Conservation (phyloP, 2,888 invertebrate species). For the Scaptodrosophila latifasciaeformis region DNA sequence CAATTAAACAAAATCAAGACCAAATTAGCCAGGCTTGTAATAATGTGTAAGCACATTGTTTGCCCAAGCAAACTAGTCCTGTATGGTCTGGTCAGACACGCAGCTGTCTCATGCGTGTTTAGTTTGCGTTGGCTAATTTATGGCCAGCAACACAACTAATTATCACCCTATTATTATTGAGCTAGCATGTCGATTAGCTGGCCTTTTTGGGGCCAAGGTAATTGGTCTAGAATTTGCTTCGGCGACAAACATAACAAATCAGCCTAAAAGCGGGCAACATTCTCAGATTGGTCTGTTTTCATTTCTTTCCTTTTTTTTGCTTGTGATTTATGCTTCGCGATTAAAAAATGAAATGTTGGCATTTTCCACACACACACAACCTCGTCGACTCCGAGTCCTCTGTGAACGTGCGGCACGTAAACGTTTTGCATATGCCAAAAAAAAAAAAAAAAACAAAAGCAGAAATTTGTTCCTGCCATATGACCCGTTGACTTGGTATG, state of each 20-base stretch:
- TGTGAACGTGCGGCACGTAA: constrained; percentile 56
- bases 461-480: constrained; percentile 21
- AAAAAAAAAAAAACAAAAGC: no score
- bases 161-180: constrained; percentile 32
- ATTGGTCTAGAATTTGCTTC: background rate
- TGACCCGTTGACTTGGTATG: background rate
- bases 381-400: no score
- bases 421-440: constrained; percentile 53
- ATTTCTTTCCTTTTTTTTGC: constrained; percentile 13
- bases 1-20: background rate
- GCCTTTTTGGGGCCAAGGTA: constrained; percentile 1
- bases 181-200: constrained; percentile 35
- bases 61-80: no score
- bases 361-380: constrained; percentile 29
- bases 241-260: background rate
- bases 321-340: constrained; percentile 62
- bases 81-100: no score
- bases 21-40: constrained; percentile 28
- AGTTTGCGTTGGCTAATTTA: constrained; percentile 20
- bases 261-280: constrained; percentile 39
- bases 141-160: constrained; percentile 29
- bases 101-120: constrained; percentile 13
- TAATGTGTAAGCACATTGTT: constrained; percentile 15
- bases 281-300: constrained; percentile 15
- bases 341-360: constrained; percentile 68